Evolutionary conservation across 2,113 vertebrate species (phyloP).

Genomic region (Hydropotes inermis): DNA sequence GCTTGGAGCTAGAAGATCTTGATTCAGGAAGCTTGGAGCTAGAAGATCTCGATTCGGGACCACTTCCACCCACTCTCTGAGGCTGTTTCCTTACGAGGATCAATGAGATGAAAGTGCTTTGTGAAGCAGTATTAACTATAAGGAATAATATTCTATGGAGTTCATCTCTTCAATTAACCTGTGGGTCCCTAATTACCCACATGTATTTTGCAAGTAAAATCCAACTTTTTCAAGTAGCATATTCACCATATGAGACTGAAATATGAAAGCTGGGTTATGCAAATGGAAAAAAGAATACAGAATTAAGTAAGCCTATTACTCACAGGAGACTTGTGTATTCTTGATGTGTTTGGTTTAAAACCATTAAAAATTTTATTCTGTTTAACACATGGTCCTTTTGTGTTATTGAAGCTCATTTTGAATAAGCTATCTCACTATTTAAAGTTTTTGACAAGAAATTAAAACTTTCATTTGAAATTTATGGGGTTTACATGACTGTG

Average conservation of each 20-base stretch:
- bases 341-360: neutral
- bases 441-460: neutral
- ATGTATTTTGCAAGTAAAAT: slow-evolving; percentile 18
- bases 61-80: neutral
- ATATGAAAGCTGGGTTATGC: neutral
- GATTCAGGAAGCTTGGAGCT: neutral
- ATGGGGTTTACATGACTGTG: neutral
- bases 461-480: neutral
- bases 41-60: neutral
- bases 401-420: neutral
- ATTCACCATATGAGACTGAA: neutral
- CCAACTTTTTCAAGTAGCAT: slow-evolving; percentile 22
- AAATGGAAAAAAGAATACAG: neutral
- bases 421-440: neutral
- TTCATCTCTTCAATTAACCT: neutral
- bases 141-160: neutral
- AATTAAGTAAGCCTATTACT: neutral
- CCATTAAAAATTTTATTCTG: slow-evolving; percentile 11
- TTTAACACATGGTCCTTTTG: slow-evolving; percentile 3
- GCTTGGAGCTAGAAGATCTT: neutral
- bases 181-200: neutral
- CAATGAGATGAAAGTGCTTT: neutral
- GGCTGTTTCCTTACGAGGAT: neutral
- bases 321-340: neutral
- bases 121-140: neutral